phyloP scores from a whole-genome alignment of 2,888 invertebrate species.

The Epinotia bilunana region DNA sequence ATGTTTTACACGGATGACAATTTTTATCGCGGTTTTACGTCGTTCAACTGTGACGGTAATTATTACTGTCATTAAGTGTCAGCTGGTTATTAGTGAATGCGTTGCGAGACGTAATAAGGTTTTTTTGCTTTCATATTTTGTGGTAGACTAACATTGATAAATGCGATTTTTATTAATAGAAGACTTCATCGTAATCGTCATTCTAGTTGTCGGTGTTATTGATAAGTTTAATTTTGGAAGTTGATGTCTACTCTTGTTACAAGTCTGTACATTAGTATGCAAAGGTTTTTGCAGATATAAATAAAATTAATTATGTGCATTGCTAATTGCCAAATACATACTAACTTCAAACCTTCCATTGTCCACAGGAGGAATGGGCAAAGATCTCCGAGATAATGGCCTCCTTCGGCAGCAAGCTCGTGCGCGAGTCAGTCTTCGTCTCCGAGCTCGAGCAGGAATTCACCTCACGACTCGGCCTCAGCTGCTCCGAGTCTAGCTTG shows the following conservation, averaged over 20 bases:
- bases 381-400: slow-evolving; percentile 98
- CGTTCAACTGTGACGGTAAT: slow-evolving; percentile 8
- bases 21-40: slow-evolving; percentile 12
- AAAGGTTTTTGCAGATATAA: too few species aligned
- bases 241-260: too few species aligned
- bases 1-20: slow-evolving; percentile 40
- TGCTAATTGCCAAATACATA: background rate
- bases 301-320: background rate
- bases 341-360: slow-evolving; percentile 22
- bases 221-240: too few species aligned
- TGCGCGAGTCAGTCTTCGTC: slow-evolving; percentile 90
- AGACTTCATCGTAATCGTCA: too few species aligned
- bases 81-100: slow-evolving; percentile 27
- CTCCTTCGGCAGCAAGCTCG: slow-evolving; percentile 94
- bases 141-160: background rate
- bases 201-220: too few species aligned
- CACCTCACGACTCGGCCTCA: slow-evolving; percentile 87
- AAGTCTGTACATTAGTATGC: too few species aligned
- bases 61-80: slow-evolving; percentile 16
- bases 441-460: slow-evolving; percentile 92
- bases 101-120: background rate
- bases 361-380: slow-evolving; percentile 94
- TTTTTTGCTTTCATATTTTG: background rate
- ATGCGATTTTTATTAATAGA: background rate
- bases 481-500: slow-evolving; percentile 83